A percentile compares a stretch with the other conserved stretches of the same genome.
Conservation (phyloP, 2,888 invertebrate species). For the Erebia aethiops region DNA sequence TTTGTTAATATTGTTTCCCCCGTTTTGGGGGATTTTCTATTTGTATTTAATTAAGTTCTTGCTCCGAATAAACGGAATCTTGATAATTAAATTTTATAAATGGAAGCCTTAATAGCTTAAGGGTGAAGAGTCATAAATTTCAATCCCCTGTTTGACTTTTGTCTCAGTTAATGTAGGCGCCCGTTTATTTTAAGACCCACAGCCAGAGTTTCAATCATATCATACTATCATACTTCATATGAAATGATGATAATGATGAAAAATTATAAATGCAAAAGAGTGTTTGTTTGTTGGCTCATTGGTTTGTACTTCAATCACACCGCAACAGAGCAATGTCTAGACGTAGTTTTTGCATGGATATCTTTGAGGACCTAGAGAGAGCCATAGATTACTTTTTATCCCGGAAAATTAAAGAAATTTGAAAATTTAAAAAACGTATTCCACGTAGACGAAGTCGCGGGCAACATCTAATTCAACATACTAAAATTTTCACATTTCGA, state of each 20-base stretch:
- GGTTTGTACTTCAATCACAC: no score
- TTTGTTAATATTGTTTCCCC: constrained; percentile 11
- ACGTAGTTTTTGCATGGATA: background rate
- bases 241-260: no score
- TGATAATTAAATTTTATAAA: constrained; percentile 17
- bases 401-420: background rate
- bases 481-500: no score
- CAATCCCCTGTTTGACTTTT: background rate
- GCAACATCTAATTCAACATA: no score
- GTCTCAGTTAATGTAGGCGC: background rate
- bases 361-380: background rate
- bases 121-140: constrained; percentile 16
- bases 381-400: background rate
- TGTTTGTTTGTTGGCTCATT: background rate
- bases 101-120: background rate
- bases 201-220: background rate
- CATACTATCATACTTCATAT: background rate
- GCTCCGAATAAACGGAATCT: constrained; percentile 16
- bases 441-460: no score
- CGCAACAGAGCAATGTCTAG: no score
- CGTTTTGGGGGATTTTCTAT: constrained; percentile 5
- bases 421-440: no score
- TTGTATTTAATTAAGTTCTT: constrained; percentile 24
- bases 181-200: background rate
- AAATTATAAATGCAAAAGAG: no score